phyloP scores from a whole-genome alignment of 2,888 invertebrate genomes.

The Charanyca ferruginea region DNA sequence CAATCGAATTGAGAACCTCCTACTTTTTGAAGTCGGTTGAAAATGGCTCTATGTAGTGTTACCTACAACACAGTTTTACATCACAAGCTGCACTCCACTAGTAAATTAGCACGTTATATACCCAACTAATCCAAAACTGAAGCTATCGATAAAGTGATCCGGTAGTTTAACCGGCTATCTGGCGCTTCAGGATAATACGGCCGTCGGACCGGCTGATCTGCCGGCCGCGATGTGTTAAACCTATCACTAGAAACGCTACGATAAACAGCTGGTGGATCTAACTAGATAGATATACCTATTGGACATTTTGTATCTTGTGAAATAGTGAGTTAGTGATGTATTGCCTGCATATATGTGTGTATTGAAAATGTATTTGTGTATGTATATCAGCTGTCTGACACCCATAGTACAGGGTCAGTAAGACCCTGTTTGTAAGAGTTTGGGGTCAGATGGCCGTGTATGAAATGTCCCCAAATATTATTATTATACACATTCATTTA shows the following conservation, averaged over 20 bases:
- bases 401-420: no score
- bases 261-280: constrained; percentile 18
- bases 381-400: no score
- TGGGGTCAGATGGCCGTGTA: no score
- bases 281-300: constrained; percentile 12
- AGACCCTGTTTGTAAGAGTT: no score
- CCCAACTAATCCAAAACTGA: constrained; percentile 51
- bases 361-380: no score
- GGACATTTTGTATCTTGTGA: constrained; percentile 21
- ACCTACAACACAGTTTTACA: not conserved
- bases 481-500: no score
- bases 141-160: constrained; percentile 57
- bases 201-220: constrained; percentile 51
- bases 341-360: no score
- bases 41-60: no score
- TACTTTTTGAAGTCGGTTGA: no score
- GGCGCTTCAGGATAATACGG: constrained; percentile 48
- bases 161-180: constrained; percentile 35
- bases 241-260: constrained; percentile 28
- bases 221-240: constrained; percentile 48
- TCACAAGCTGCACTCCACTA: constrained; percentile 1
- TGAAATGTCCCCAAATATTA: no score
- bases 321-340: constrained; percentile 3
- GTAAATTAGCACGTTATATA: constrained; percentile 55
- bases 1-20: no score